phyloP scores from a whole-genome alignment of 1,140 invertebrate species.

The Luehdorfia chinensis region DNA sequence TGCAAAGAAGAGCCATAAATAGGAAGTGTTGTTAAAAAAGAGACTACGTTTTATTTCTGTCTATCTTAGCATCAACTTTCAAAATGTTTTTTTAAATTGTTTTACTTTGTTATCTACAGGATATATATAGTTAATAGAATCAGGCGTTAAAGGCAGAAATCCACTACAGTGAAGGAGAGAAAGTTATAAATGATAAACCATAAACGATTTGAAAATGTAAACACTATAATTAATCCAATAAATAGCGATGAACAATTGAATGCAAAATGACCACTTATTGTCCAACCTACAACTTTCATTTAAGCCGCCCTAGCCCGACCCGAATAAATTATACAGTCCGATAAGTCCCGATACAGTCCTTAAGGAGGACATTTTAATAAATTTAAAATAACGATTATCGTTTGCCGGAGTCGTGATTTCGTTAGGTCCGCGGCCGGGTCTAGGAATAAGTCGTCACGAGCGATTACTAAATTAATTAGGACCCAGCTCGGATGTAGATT shows the following conservation, averaged over 20 bases:
- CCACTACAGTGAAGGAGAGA: too few relatives aligned
- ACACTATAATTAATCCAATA: slow-evolving; percentile 7
- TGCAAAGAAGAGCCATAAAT: too few relatives aligned
- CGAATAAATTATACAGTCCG: slow-evolving; percentile 74
- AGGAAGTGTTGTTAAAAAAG: too few relatives aligned
- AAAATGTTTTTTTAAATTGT: too few relatives aligned
- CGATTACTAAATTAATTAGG: slow-evolving; percentile 77
- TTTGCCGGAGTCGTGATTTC: slow-evolving; percentile 73
- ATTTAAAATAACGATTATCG: slow-evolving; percentile 77
- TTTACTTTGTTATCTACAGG: too few relatives aligned
- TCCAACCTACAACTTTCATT: slow-evolving; percentile 60
- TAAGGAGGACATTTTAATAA: slow-evolving; percentile 75
- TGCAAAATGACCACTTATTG: slow-evolving; percentile 41
- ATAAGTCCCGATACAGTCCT: slow-evolving; percentile 69
- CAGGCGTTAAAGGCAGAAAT: too few relatives aligned
- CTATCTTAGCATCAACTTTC: too few relatives aligned
- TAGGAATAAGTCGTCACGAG: slow-evolving; percentile 74
- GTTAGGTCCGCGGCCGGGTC: slow-evolving; percentile 67
- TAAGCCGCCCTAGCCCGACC: slow-evolving; percentile 50
- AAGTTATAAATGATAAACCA: too few relatives aligned
- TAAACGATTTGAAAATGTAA: neutral
- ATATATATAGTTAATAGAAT: too few relatives aligned
- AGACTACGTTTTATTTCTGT: too few relatives aligned
- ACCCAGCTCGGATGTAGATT: slow-evolving; percentile 70
- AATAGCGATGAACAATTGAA: slow-evolving; percentile 26